A percentile compares a stretch with the other conserved stretches of the same genome.
These are phyloP conservation scores for Hippopotamyrus pictus DNA, from an alignment of 2,797 vertebrate species.

Conservation along the genomic window DNA sequence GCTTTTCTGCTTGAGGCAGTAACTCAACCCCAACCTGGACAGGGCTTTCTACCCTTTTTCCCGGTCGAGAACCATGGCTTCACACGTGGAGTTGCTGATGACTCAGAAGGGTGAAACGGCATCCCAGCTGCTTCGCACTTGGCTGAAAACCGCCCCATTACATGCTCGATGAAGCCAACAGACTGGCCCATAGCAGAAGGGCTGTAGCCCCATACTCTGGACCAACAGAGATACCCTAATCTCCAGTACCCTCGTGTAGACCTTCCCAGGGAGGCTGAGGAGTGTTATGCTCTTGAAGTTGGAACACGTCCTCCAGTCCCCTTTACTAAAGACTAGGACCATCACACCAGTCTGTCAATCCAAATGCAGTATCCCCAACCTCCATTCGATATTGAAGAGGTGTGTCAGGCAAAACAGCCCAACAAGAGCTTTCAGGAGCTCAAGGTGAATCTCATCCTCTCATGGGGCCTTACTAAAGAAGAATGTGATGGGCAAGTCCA, in stretches of 20 bases:
- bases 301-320: neutral
- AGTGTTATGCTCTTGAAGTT: neutral
- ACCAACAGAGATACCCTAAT: neutral
- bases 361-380: neutral
- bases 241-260: neutral
- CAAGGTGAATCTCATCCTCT: neutral
- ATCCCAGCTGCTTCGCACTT: neutral
- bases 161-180: neutral
- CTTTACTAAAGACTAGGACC: neutral
- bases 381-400: neutral
- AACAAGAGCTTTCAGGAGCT: neutral
- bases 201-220: neutral
- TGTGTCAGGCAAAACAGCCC: neutral
- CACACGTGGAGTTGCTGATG: neutral
- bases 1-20: neutral
- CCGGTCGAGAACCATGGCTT: neutral
- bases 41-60: neutral
- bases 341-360: neutral
- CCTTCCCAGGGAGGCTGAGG: neutral
- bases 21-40: neutral
- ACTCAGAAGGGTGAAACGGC: neutral
- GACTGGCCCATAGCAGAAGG: neutral
- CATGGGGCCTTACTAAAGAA: neutral
- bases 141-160: neutral
- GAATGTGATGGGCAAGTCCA: neutral